A percentile compares a stretch with the other conserved stretches of the same genome.
Conservation (phyloP, 64 coral and sea anemone genomes). For the Actinia tenebrosa region DNA sequence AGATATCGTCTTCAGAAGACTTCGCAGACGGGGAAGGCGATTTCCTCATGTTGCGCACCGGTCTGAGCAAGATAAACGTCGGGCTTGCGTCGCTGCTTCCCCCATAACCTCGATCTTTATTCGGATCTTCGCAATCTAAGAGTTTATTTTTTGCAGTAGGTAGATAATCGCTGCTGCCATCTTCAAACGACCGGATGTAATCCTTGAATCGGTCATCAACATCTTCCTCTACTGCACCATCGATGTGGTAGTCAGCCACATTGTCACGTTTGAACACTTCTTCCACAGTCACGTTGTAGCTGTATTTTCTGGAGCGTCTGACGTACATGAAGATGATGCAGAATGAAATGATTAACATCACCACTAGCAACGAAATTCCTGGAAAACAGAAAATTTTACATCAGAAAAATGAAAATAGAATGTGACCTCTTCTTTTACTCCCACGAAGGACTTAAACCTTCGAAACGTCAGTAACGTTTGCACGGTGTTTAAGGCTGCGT, state of each 20-base stretch:
- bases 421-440: background rate
- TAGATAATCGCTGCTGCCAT: conserved; percentile 21
- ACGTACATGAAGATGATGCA: conserved; percentile 56
- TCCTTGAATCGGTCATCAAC: conserved; percentile 30
- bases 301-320: conserved; percentile 35
- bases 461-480: too few relatives aligned
- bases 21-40: background rate
- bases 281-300: conserved; percentile 22
- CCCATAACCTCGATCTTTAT: conserved; percentile 10
- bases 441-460: too few relatives aligned
- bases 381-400: background rate
- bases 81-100: conserved; percentile 28
- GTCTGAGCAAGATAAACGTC: conserved; percentile 13
- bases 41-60: background rate
- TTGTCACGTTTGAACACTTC: conserved; percentile 78
- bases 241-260: conserved; percentile 68
- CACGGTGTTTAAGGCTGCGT: too few relatives aligned
- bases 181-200: conserved; percentile 41
- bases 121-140: background rate
- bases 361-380: conserved; percentile 71
- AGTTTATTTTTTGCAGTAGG: background rate
- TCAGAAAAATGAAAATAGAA: background rate
- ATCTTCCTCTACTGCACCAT: conserved; percentile 82
- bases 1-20: conserved; percentile 7
- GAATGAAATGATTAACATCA: conserved; percentile 40